Evolutionary conservation across 2,113 vertebrate genomes (phyloP), one percentile per base, ranked within the genome.

Genomic region (Solenodon paradoxus): DNA sequence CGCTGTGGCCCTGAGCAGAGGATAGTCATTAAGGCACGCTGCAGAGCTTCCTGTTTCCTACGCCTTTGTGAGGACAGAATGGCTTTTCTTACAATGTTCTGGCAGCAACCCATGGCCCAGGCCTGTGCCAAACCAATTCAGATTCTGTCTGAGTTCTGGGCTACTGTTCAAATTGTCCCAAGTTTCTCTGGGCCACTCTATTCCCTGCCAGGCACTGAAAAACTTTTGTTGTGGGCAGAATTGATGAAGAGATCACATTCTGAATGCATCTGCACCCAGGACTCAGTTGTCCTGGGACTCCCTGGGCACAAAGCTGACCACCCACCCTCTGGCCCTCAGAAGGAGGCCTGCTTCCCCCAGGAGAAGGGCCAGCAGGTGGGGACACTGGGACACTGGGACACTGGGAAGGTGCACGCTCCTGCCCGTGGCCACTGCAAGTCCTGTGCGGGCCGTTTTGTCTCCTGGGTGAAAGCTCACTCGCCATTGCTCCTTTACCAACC

Each of bases 61-160:
- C 8, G 40, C 75, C 90, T 95, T 85, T 95, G 87, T 96, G 38
- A 19, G 63, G 53, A 32, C 75, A 19, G 95, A 97, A 92, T 59
- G 77, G 75, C 95, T 97, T 96, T 95, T 96, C 94, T 91, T 94
- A 96, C 93, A 83, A 97, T 89, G 95, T 93, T 74, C 95, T 96
- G 96, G 95, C 95, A 88, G 69, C 88, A 59, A 3, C 90, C 64
- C 77, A 40, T 64, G 88, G 82, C 87, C 95, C 35, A 2, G 78
- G 93, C 75, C 92, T 90, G 90, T 97, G 95, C 96, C 96, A 94
- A 78, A 59, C 57, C 55, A 92, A 96, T 93, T 97, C 95, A 93
- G 92, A 93, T 95, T 94, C 95, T 51, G 26, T 32, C 90, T 3
- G 5, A 90, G 95, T 94, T 84, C 92, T 55, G 80, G 94, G 92